Conservation (phyloP, 2,888 invertebrate species). For the Limnephilus marmoratus region DNA sequence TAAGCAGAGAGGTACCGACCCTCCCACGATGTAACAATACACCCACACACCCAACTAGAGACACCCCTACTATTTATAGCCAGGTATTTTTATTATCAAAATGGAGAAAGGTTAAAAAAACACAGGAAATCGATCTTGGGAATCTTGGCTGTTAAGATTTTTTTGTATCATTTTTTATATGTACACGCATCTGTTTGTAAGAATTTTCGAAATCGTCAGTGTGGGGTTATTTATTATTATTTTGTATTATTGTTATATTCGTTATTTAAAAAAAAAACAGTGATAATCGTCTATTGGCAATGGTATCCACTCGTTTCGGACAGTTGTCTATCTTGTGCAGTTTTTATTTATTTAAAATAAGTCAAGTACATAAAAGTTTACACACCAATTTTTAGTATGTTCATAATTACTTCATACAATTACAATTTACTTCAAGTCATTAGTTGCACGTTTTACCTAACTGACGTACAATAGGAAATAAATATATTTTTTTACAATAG, state of each 20-base stretch:
- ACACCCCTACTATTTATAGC: conserved; percentile 4
- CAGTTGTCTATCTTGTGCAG: no score
- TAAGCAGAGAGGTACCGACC: background rate
- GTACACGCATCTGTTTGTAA: background rate
- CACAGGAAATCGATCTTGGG: conserved; percentile 40
- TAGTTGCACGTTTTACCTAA: no score
- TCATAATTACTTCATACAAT: no score
- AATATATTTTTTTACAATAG: no score
- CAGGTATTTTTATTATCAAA: conserved; percentile 36
- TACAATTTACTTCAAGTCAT: no score
- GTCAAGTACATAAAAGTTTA: no score
- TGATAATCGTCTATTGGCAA: no score
- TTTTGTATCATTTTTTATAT: background rate
- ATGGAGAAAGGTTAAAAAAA: conserved; percentile 28
- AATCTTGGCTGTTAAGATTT: background rate
- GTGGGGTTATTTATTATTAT: background rate
- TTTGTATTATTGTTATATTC: background rate
- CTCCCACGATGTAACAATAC: background rate
- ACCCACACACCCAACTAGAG: background rate
- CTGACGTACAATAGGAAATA: no score
- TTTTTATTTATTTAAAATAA: no score
- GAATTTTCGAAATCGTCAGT: background rate
- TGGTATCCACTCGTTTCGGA: no score
- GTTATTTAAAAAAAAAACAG: no score
- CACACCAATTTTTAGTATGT: no score